Evolutionary conservation across 2,888 invertebrate genomes (phyloP), one percentile per base, ranked within the genome.

Genomic region (Phalera bucephala): DNA sequence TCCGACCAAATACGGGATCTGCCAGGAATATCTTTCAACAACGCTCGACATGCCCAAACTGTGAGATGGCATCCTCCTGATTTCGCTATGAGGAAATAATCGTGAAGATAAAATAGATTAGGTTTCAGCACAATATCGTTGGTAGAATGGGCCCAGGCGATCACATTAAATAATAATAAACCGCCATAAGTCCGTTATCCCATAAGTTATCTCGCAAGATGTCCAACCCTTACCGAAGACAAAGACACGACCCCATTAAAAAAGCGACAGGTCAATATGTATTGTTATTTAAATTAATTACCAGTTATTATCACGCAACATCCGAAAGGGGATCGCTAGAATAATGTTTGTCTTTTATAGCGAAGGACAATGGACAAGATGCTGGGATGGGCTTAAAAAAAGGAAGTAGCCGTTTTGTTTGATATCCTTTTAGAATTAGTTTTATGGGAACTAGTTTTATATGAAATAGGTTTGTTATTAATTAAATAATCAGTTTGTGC

Each of bases 211-310:
- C 40, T 45, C 35, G 33, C 30, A 42, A 56, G 53, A 65, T 37
- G 50, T 34, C 46, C 33, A 26, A 36, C 45, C 51, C 40, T 44
- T 4, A 9, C 37, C 17, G 19, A 31, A 21, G 27, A 19, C 33
- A 45, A 53, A 39, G 40, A 32, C 37, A 12, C 9, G 51, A 58
- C 57, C 52, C 59, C 12, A 35, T 55, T 41, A 56, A 60, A 69
- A 64, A 67, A 64, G 7, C 34, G 33, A 37, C 36, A 54, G 66
- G 68, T 65, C 68, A 60, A 51, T 47, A 31, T 36, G 33, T 26
- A 55, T 67, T 71, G 62, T 77, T 62, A 80, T 81, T 72, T 54
- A 80, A 75, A 80, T 80, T 78, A 78, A 78, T 74, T 64, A 52
- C 63, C 31, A 43, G 57, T 59, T 61, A 60, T 36, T 43, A 43